Percentiles rank a stretch among this genome's conserved stretches.
Conservation (phyloP, 2,888 invertebrate genomes). For the Conchocele bisecta region DNA sequence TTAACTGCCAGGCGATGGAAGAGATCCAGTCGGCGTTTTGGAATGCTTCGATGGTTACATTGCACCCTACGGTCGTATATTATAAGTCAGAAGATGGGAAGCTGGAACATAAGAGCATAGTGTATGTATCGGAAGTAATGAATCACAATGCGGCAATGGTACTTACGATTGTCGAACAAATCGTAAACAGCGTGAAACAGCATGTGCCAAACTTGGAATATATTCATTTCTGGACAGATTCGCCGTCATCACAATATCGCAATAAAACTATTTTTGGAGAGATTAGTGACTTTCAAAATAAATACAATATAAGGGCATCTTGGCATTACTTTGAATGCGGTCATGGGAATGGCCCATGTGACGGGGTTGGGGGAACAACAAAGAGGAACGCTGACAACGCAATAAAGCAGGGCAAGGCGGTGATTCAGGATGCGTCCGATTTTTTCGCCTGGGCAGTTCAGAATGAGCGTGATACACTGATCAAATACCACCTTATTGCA, state of each 20-base stretch:
- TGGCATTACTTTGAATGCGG: constrained; percentile 40
- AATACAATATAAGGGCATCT: neutral
- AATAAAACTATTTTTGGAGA: constrained; percentile 20
- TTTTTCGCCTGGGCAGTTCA: constrained; percentile 4
- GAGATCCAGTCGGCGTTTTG: constrained; percentile 31
- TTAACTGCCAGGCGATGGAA: constrained; percentile 15
- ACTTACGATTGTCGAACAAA: constrained; percentile 17
- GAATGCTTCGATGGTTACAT: constrained; percentile 32
- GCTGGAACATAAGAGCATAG: constrained; percentile 31
- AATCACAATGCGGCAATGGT: constrained; percentile 41
- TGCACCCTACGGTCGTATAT: constrained; percentile 47
- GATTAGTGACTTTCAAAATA: neutral
- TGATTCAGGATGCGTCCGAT: constrained; percentile 24
- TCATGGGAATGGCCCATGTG: constrained; percentile 24
- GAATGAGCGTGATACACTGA: constrained; percentile 8
- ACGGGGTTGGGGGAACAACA: constrained; percentile 10
- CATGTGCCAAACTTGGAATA: neutral
- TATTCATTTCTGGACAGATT: constrained; percentile 45
- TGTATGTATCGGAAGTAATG: constrained; percentile 48
- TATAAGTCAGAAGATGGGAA: constrained; percentile 4
- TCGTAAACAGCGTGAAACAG: neutral
- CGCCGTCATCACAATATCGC: constrained; percentile 29
- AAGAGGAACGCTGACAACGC: constrained; percentile 14
- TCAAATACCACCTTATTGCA: constrained; percentile 1
- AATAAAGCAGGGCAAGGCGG: constrained; percentile 4